These are phyloP conservation scores for Porphyrio hochstetteri DNA, from an alignment of 2,113 vertebrate species.

Conservation along the genomic window DNA sequence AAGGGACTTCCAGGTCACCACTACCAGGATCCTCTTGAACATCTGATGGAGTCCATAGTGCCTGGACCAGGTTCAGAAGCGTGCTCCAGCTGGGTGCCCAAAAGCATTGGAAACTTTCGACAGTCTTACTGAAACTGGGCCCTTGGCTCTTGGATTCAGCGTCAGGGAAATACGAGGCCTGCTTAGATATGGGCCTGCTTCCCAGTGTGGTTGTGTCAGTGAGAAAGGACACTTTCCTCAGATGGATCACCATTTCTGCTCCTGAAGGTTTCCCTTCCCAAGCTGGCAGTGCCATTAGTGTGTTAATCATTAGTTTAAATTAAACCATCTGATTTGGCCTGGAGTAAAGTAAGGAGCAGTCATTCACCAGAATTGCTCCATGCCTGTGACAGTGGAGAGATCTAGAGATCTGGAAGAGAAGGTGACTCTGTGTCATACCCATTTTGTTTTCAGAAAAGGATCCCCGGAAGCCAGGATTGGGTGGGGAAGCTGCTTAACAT, in stretches of 20 bases:
- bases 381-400: background rate
- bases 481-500: background rate
- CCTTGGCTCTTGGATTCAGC: rapidly evolving
- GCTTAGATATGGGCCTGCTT: background rate
- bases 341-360: background rate
- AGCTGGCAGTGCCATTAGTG: background rate
- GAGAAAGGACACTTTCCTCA: background rate
- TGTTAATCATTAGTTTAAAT: background rate
- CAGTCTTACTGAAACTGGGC: background rate
- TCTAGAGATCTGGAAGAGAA: background rate
- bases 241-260: background rate
- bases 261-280: background rate
- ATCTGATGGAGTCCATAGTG: background rate
- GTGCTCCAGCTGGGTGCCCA: background rate
- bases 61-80: background rate
- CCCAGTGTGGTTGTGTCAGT: background rate
- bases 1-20: background rate
- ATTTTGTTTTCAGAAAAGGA: background rate
- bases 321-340: background rate
- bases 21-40: background rate
- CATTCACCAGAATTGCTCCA: background rate
- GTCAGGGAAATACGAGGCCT: background rate
- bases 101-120: background rate
- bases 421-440: too few species aligned
- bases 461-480: rapidly evolving